A percentile compares a stretch with the other conserved stretches of the same genome.
phyloP scores from a whole-genome alignment of 2,888 invertebrate genomes.

The Platypus cylindrus region DNA sequence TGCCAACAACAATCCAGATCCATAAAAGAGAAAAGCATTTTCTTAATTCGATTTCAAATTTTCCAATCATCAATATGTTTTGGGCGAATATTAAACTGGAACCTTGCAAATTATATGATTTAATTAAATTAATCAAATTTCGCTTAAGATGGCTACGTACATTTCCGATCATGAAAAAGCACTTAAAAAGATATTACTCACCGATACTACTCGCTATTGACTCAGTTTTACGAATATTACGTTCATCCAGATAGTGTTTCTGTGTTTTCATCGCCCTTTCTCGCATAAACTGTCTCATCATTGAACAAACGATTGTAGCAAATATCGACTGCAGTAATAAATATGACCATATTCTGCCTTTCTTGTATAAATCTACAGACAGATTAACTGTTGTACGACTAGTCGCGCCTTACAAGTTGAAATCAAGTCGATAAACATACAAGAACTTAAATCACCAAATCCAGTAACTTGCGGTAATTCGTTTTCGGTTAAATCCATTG shows the following conservation, averaged over 20 bases:
- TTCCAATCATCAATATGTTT: not conserved
- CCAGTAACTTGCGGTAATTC: conserved; percentile 5
- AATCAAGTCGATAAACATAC: conserved; percentile 4
- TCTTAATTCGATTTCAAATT: not conserved
- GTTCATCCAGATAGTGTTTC: conserved; percentile 3
- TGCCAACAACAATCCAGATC: conserved; percentile 12
- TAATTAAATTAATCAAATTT: no score
- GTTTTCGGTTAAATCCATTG: conserved; percentile 8
- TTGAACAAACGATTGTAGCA: conserved; percentile 8
- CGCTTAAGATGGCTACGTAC: no score
- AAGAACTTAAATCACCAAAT: conserved; percentile 4
- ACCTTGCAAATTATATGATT: no score
- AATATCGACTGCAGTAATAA: conserved; percentile 9
- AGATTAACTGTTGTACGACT: no score
- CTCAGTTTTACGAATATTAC: no score
- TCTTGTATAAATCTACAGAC: no score
- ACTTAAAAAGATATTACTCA: no score
- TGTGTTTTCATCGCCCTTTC: conserved; percentile 6
- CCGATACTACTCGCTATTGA: no score
- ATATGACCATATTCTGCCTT: conserved; percentile 5
- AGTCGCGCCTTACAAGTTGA: no score
- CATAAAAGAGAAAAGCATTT: conserved; percentile 8
- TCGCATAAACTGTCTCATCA: conserved; percentile 11
- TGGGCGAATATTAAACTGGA: no score
- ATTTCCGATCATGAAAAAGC: no score